Evolutionary conservation across 1,140 invertebrate species (phyloP).

Genomic region (Aleiodes sp.): DNA sequence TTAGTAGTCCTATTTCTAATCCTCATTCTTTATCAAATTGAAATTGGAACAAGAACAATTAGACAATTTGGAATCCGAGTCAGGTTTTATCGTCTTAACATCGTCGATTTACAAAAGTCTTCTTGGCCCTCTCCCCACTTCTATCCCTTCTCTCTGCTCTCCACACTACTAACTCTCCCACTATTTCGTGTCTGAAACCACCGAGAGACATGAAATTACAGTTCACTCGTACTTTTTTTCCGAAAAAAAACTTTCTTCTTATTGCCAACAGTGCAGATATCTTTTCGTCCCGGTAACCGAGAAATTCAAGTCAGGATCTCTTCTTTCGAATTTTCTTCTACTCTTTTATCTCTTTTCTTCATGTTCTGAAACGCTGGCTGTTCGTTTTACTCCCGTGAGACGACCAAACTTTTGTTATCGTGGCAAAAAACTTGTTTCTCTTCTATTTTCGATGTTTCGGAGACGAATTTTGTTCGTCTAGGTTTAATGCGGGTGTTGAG

Average conservation of each 20-base stretch:
- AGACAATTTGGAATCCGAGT: constrained; percentile 3
- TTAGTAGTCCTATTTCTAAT: not conserved
- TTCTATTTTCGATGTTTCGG: too few species aligned
- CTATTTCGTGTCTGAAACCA: too few species aligned
- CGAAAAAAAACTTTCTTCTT: not conserved
- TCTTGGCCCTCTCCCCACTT: not conserved
- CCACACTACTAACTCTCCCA: not conserved
- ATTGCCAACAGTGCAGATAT: not conserved
- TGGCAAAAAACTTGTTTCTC: too few species aligned
- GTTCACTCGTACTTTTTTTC: not conserved
- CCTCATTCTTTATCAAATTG: not conserved
- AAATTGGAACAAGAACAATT: constrained; percentile 9
- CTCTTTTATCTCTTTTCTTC: not conserved
- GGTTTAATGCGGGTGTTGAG: too few species aligned
- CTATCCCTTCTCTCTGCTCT: not conserved
- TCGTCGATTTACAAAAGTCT: constrained; percentile 9
- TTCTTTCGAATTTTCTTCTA: not conserved
- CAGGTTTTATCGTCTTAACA: constrained; percentile 11
- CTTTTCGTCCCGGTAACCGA: not conserved
- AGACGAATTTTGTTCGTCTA: too few species aligned
- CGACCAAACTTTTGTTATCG: not conserved
- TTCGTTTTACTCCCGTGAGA: not conserved
- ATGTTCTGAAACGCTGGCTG: not conserved
- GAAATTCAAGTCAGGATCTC: not conserved
- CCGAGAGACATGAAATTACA: constrained; percentile 9